These are phyloP conservation scores for Drosophila obscura DNA, from an alignment of 1,140 invertebrate genomes.

Conservation along the genomic window DNA sequence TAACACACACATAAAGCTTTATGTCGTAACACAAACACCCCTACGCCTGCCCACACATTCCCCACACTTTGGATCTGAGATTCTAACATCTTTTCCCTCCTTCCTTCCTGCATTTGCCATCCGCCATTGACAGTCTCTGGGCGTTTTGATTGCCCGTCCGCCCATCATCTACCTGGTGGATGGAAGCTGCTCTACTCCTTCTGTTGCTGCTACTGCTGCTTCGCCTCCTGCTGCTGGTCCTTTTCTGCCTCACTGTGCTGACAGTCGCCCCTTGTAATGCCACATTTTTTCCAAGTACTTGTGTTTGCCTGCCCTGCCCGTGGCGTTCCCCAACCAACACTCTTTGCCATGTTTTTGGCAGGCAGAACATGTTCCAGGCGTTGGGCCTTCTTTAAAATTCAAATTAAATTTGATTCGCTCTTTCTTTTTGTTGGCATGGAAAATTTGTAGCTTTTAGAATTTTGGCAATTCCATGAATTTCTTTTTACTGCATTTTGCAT, in stretches of 20 bases:
- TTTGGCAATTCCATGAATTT: slow-evolving; percentile 48
- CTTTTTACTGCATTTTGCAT: slow-evolving; percentile 46
- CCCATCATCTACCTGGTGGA: slow-evolving; percentile 42
- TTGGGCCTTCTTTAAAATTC: slow-evolving; percentile 67
- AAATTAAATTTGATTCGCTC: slow-evolving; percentile 72
- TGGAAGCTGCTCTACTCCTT: slow-evolving; percentile 2
- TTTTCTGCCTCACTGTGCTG: slow-evolving; percentile 4
- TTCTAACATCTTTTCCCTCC: neutral
- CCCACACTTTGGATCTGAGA: slow-evolving; percentile 13
- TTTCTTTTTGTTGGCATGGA: slow-evolving; percentile 27
- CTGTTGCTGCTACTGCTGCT: slow-evolving; percentile 4
- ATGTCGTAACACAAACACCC: slow-evolving; percentile 17
- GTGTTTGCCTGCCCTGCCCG: slow-evolving; percentile 35
- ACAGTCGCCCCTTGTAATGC: slow-evolving; percentile 27
- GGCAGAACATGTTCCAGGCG: slow-evolving; percentile 51
- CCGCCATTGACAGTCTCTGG: slow-evolving; percentile 36
- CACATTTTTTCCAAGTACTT: slow-evolving; percentile 38
- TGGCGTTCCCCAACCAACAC: slow-evolving; percentile 8
- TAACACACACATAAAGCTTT: slow-evolving; percentile 61
- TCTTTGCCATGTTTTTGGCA: slow-evolving; percentile 44
- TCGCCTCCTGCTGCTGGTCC: neutral
- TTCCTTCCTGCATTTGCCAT: neutral
- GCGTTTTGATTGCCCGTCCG: slow-evolving; percentile 54
- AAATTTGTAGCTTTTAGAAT: slow-evolving; percentile 62
- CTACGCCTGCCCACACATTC: neutral